Base-by-base conservation (phyloP, 1,140 invertebrate species). In the Eciton burchellii region DNA sequence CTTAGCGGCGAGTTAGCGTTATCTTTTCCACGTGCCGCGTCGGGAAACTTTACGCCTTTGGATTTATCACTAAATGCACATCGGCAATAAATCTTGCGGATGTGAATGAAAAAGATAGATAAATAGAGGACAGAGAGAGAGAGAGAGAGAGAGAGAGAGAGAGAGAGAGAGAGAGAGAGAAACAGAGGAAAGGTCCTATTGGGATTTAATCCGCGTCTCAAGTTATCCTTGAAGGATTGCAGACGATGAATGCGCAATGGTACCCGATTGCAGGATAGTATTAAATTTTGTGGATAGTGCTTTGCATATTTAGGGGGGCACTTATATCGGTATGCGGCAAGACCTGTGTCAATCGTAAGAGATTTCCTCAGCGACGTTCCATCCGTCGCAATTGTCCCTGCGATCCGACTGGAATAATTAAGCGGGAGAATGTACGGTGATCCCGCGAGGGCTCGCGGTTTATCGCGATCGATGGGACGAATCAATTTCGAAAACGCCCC, bases 401-500 rank as follows among this genome's bases (percentile, higher is more conserved):
- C 52, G 74, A 74, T 74, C 4, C 41, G 43, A 65, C 19, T 35
- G 73, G 74, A 79, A 79, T 79, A 70, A 79, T 79, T 79, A 79
- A 79, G 74, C 52, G 29, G 49, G 47, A 79, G 49, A 79, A 79
- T 79, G 74, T 57, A 1, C 63, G 52, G 35, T 56, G n/a, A 43
- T 45, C n/a, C 74, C 63, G 49, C 49, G 52, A 45, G 26, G 65
- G 26, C 26, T 35, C 35, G 21, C 12, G 35, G 45, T 26, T 77
- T 73, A 68, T 82, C 52, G 57, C 65, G 76, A 84, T 87, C 82
- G 76, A 82, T 70, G 86, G 70, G 66, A 86, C 84, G 72, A 87
- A 84, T 88, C 68, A 84, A 82, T 84, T 88, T 87, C 76, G 83
- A 76, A 82, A 88, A 88, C 24, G 45, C 12, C 66, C 14, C 41